Evolutionary conservation across 2,797 vertebrate genomes (phyloP).

Genomic region (Ctenopoma kingsleyae): DNA sequence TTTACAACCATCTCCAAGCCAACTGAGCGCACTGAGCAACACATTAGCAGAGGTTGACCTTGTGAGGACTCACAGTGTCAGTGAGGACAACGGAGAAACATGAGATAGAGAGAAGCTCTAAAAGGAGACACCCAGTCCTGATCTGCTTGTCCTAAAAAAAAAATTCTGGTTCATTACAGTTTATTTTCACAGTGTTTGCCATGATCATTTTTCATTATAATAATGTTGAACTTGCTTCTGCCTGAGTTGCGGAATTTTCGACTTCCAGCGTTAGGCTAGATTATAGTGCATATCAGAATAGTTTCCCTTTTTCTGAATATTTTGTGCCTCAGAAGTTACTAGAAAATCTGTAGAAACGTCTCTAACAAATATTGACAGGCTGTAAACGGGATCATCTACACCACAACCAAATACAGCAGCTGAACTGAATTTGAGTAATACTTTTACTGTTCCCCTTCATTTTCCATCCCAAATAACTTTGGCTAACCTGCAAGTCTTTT

Average conservation of each 20-base stretch:
- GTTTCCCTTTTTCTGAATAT: no score
- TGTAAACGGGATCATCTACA: no score
- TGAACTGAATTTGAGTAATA: no score
- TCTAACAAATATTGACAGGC: no score
- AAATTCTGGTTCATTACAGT: neutral
- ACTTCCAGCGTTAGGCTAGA: no score
- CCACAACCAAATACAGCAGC: no score
- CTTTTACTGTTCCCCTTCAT: neutral
- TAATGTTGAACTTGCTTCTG: neutral
- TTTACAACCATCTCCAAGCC: slow-evolving; percentile 70
- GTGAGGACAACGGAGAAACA: slow-evolving; percentile 29
- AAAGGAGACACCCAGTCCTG: neutral
- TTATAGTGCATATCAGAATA: no score
- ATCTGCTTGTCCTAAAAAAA: slow-evolving; percentile 1
- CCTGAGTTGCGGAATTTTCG: no score
- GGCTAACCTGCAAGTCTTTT: neutral
- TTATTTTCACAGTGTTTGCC: neutral
- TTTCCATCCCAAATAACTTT: neutral
- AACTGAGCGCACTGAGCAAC: slow-evolving; percentile 62
- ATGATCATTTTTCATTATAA: neutral
- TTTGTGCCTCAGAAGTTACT: no score
- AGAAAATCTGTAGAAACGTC: no score
- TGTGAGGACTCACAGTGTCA: slow-evolving; percentile 54
- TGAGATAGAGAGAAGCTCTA: neutral
- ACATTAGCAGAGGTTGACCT: slow-evolving; percentile 69